phyloP scores from a whole-genome alignment of 2,888 invertebrate species.

The Cryptops parisi region DNA sequence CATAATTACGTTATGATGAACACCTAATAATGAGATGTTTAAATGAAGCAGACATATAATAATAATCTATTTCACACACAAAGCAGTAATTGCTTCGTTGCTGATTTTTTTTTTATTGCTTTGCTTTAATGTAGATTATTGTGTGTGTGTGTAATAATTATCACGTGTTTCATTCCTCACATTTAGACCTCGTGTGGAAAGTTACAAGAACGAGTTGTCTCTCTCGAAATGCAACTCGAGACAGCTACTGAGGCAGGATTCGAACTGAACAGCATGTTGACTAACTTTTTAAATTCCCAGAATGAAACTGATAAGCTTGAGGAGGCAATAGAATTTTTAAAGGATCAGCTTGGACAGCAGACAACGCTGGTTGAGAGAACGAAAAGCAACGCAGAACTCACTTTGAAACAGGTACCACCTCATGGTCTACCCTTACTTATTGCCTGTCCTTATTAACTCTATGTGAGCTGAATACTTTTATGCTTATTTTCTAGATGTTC shows the following conservation, averaged over 20 bases:
- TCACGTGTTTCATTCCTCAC: conserved; percentile 21
- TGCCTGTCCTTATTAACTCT: no score
- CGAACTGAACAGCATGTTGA: conserved; percentile 52
- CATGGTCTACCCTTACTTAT: no score
- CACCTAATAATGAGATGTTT: no score
- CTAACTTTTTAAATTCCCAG: conserved; percentile 51
- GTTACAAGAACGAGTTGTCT: conserved; percentile 50
- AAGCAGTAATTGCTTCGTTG: no score
- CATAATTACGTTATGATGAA: no score
- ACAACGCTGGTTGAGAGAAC: conserved; percentile 40
- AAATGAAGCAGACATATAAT: no score
- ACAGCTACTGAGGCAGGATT: conserved; percentile 64
- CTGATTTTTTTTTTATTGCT: background rate
- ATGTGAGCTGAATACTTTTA: no score
- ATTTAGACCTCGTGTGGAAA: conserved; percentile 35
- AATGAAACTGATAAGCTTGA: conserved; percentile 47
- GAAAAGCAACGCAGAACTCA: conserved; percentile 3
- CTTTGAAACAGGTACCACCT: no score
- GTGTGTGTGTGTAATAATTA: conserved; percentile 11
- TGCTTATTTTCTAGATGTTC: no score
- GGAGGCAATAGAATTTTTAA: conserved; percentile 49
- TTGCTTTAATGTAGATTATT: background rate
- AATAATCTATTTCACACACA: no score
- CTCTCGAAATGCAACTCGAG: conserved; percentile 58
- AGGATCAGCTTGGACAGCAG: conserved; percentile 48